Base-by-base conservation (phyloP, 2,113 vertebrate species). In the Micromys minutus region DNA sequence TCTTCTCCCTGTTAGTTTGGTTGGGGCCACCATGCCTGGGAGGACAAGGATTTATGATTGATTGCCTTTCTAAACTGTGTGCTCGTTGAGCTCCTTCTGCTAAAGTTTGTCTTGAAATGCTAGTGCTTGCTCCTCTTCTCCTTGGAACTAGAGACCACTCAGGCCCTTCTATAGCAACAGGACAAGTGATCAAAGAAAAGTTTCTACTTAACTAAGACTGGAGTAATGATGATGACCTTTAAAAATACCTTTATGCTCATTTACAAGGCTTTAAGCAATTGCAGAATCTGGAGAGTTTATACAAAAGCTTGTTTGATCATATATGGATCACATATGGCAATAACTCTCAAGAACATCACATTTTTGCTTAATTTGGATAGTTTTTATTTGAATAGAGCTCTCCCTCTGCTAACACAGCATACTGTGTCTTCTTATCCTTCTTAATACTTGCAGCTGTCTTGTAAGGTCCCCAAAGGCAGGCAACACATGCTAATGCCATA, bases 221-320 rank as follows among this genome's bases (percentile, higher is more conserved):
- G 16, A 94, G 67, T 83, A 57, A 87, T 67, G 34, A 47, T 61
- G 83, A 80, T 31, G 83, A 84, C 63, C 39, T 75, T 87, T 91
- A 86, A 90, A 83, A 81, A 29, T 75, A 59, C n/a, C 50, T 81
- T 93, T 71, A 67, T 87, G 34, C 21, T 88, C 80, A 67, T 81
- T 93, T 76, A 42, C 61, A 75, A 83, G 87, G 59, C 92, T 91
- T 89, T 95, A 93, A 94, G 91, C 83, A 86, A 94, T 86, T 92
- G 45, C 24, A 93, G 57, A 96, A 96, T 45, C 29, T 29, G 52
- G 36, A 74, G 77, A 88, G 77, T 95, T 92, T 65, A 86, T 36
- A 93, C 86, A 71, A 86, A 67, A 95, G 57, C 75, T 93, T 63
- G 26, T 52, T 81, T 72, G 77, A 85, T 92, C 45, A 45, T 93